A percentile compares a stretch with the other conserved stretches of the same genome.
These are phyloP conservation scores for Eulithis prunata DNA, from an alignment of 2,888 invertebrate species.

Conservation along the genomic window DNA sequence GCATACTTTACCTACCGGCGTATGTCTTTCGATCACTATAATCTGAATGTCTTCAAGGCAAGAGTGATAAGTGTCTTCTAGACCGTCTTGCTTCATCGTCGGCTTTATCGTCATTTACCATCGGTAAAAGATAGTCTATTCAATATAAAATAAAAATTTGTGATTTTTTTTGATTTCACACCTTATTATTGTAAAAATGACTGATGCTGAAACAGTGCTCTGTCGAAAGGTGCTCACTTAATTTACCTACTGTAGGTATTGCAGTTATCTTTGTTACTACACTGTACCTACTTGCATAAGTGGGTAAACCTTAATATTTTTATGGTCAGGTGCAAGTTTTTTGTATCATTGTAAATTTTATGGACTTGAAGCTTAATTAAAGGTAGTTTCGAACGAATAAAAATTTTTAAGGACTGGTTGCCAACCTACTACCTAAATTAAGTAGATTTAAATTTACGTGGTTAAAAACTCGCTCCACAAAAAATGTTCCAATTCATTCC, in stretches of 20 bases:
- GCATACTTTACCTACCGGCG: no score
- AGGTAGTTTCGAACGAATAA: conserved; percentile 1
- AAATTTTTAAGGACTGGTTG: background rate
- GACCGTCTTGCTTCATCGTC: no score
- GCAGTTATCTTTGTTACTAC: background rate
- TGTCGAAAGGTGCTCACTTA: conserved; percentile 1
- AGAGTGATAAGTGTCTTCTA: no score
- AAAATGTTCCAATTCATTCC: background rate
- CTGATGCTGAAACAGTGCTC: no score
- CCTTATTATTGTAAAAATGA: no score
- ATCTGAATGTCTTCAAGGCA: no score
- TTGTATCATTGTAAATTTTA: conserved; percentile 5
- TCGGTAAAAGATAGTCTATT: no score
- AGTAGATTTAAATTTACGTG: background rate
- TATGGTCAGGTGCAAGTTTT: conserved; percentile 21
- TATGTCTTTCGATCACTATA: no score
- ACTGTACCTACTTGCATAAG: conserved; percentile 8
- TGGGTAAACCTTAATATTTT: conserved; percentile 9
- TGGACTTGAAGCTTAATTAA: conserved; percentile 11
- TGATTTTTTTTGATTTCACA: no score
- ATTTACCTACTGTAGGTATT: background rate
- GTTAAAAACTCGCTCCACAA: background rate
- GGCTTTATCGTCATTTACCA: no score
- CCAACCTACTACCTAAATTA: background rate
- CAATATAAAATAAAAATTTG: no score